Percentiles rank a stretch among this genome's conserved stretches.
Evolutionary conservation across 2,888 invertebrate genomes (phyloP).

Genomic region (Cephus pulcher): DNA sequence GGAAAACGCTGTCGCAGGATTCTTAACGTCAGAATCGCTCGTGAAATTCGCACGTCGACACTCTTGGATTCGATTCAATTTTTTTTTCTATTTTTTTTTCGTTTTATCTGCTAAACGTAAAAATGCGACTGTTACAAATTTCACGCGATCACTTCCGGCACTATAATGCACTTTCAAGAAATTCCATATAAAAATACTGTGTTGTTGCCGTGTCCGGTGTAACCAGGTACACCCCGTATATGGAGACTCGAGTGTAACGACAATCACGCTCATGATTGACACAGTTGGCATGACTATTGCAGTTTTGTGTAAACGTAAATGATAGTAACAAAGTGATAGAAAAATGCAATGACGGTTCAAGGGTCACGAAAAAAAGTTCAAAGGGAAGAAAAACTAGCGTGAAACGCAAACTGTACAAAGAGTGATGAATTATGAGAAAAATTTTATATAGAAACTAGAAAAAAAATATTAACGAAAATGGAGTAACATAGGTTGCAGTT

Average conservation of each 20-base stretch:
- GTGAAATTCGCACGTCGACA: constrained; percentile 29
- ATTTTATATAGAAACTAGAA: neutral
- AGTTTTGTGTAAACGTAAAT: too few species aligned
- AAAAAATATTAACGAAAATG: neutral
- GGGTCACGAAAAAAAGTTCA: too few species aligned
- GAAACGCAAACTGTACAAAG: too few species aligned
- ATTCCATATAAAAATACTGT: constrained; percentile 65
- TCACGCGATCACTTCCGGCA: constrained; percentile 44
- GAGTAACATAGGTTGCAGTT: neutral
- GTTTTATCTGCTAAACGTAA: constrained; percentile 45
- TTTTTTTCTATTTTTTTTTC: constrained; percentile 20
- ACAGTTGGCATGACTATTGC: neutral
- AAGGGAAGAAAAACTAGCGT: too few species aligned
- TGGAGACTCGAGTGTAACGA: constrained; percentile 43
- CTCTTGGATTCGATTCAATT: constrained; percentile 17
- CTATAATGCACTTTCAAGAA: constrained; percentile 63
- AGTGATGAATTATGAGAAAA: neutral
- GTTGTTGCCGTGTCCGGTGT: constrained; percentile 57
- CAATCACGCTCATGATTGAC: neutral
- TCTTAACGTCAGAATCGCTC: too few species aligned
- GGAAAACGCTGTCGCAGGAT: too few species aligned
- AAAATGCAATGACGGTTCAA: too few species aligned
- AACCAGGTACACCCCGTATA: neutral
- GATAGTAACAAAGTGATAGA: too few species aligned
- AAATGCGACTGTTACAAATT: too few species aligned